Percentiles rank a stretch among this genome's conserved stretches.
phyloP scores from a whole-genome alignment of 2,888 invertebrate species.

The Physocephala rufipes region DNA sequence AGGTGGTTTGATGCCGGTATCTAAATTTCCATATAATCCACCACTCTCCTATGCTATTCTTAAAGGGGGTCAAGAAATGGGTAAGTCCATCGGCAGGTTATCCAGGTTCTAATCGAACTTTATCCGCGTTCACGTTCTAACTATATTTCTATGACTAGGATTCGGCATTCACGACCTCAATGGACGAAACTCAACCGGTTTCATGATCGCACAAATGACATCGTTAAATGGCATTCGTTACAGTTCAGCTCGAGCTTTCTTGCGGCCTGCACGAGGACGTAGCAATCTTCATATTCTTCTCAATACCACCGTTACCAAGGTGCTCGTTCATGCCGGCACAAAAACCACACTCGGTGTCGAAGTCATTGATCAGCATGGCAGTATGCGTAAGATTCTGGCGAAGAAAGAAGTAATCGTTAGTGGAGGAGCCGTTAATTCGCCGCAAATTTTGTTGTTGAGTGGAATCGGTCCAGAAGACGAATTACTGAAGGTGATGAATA shows the following conservation, averaged over 20 bases:
- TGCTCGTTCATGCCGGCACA: conserved; percentile 78
- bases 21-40: conserved; percentile 86
- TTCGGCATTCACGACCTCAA: conserved; percentile 82
- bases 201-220: conserved; percentile 88
- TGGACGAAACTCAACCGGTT: conserved; percentile 82
- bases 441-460: conserved; percentile 89
- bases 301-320: conserved; percentile 80
- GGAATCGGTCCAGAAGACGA: conserved; percentile 85
- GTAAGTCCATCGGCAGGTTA: conserved; percentile 59
- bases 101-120: too few relatives aligned
- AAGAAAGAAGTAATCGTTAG: conserved; percentile 82
- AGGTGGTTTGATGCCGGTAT: conserved; percentile 81
- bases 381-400: conserved; percentile 73
- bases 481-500: conserved; percentile 67
- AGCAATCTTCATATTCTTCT: conserved; percentile 84
- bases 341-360: conserved; percentile 83
- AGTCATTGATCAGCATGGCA: conserved; percentile 66
- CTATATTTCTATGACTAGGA: conserved; percentile 66
- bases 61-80: conserved; percentile 81
- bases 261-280: conserved; percentile 79
- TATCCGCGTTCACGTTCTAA: not conserved
- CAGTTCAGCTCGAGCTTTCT: conserved; percentile 82
- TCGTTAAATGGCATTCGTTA: conserved; percentile 85
- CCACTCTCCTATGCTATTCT: conserved; percentile 80
- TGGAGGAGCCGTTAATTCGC: conserved; percentile 91